Evolutionary conservation across 2,888 invertebrate genomes (phyloP).

Genomic region (Idaea straminata): DNA sequence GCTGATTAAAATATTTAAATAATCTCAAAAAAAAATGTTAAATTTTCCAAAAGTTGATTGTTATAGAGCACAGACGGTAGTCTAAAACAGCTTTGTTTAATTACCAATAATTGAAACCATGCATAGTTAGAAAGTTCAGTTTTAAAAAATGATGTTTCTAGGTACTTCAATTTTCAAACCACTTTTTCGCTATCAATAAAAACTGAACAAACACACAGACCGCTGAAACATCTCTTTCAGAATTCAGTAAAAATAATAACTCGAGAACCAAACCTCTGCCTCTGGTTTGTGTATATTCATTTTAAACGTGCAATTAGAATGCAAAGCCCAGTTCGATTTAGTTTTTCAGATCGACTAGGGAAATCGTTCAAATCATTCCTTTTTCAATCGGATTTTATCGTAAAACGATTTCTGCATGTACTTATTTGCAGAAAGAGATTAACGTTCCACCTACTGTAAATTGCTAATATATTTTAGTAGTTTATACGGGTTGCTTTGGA

Average conservation of each 20-base stretch:
- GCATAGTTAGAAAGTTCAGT: too few species aligned
- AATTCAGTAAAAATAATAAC: background rate
- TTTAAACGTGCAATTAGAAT: conserved; percentile 48
- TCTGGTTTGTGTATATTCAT: conserved; percentile 21
- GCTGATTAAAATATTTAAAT: too few species aligned
- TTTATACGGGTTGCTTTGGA: background rate
- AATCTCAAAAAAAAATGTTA: too few species aligned
- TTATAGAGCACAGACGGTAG: too few species aligned
- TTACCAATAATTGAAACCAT: too few species aligned
- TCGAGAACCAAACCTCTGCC: background rate
- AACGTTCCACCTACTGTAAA: conserved; percentile 7
- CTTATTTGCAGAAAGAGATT: conserved; percentile 12
- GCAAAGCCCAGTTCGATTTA: conserved; percentile 43
- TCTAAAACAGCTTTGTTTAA: too few species aligned
- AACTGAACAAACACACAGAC: background rate
- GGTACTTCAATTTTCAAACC: too few species aligned
- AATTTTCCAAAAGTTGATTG: too few species aligned
- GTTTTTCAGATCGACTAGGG: conserved; percentile 34
- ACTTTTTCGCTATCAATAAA: too few species aligned
- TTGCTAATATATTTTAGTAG: conserved; percentile 2
- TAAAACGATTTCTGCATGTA: conserved; percentile 15
- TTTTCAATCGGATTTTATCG: conserved; percentile 27
- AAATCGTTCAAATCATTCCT: conserved; percentile 34
- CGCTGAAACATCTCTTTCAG: background rate
- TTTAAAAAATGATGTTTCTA: too few species aligned